Base-by-base conservation (phyloP, 2,888 invertebrate species). In the Microplitis deprimator region DNA sequence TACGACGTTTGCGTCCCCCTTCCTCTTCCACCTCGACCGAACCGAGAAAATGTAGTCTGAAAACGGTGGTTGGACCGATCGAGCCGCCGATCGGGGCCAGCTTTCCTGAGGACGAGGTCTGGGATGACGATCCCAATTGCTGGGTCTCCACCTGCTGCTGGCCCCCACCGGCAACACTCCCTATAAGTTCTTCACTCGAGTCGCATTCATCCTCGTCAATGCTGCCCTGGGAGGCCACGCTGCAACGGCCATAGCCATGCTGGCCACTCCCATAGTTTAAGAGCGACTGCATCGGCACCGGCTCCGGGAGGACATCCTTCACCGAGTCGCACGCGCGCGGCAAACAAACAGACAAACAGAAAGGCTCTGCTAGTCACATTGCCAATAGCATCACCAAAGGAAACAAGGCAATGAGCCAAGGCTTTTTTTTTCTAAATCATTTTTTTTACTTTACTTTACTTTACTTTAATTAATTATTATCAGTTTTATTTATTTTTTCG, bases 11-110 rank as follows among this genome's bases (percentile, higher is more conserved):
- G 85, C 94, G 91, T 83, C 91, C 91, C 88, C 91, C 91, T 92
- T 95, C 95, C 92, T 95, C 95, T 90, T 95, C 95, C 89, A 95
- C 94, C 92, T 95, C 95, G 90, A 95, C 94, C 87, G 95, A 95
- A 91, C 96, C 96, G 90, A 95, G 94, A 93, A 95, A 95, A 87
- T 94, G 92, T 85, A 95, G 94, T 84, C 95, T 93, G 93, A 95
- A 96, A 89, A 95, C 94, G 83, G 95, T 95, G 84, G 88, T 85
- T 77, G 88, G 86, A 78, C 80, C 81, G 81, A 86, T 85, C 81
- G 83, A 83, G 84, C 84, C 85, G 82, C 85, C 84, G 85, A 85
- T 85, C 80, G 88, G 86, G 83, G 86, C 86, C 84, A 87, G 86
- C 81, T 87, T 88, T 40, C 70, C 70, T 16, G 39, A 68, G n/a